phyloP scores from a whole-genome alignment of 2,888 invertebrate genomes.

The Sminthurinus aureus region DNA sequence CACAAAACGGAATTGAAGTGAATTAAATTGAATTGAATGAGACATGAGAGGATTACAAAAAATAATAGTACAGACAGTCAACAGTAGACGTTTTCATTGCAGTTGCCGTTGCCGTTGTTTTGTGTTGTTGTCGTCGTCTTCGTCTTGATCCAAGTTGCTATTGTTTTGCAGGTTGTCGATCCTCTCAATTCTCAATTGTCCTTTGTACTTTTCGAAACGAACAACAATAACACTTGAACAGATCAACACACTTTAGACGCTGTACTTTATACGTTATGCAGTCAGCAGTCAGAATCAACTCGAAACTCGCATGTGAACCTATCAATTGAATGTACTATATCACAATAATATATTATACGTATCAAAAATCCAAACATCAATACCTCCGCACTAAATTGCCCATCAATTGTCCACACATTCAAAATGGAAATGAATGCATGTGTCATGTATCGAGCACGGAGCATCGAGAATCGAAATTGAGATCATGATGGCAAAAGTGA shows the following conservation, averaged over 20 bases:
- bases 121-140: not conserved
- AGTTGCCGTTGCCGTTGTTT: not conserved
- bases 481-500: not conserved
- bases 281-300: too few species aligned
- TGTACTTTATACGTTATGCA: too few species aligned
- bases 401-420: not conserved
- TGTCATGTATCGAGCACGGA: too few species aligned
- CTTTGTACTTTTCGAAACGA: not conserved
- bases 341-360: not conserved
- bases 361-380: too few species aligned
- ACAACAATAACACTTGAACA: too few species aligned
- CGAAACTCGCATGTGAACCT: not conserved
- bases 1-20: not conserved
- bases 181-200: not conserved
- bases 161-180: not conserved
- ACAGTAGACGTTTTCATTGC: too few species aligned
- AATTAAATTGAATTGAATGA: slow-evolving; percentile 9
- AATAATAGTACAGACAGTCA: too few species aligned
- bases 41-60: not conserved
- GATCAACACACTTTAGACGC: too few species aligned
- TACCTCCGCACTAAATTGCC: too few species aligned
- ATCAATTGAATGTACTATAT: not conserved
- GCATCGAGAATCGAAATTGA: not conserved
- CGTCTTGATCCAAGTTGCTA: too few species aligned
- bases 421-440: not conserved